Conservation (phyloP, 2,113 vertebrate genomes). For the Limnothrissa miodon region DNA sequence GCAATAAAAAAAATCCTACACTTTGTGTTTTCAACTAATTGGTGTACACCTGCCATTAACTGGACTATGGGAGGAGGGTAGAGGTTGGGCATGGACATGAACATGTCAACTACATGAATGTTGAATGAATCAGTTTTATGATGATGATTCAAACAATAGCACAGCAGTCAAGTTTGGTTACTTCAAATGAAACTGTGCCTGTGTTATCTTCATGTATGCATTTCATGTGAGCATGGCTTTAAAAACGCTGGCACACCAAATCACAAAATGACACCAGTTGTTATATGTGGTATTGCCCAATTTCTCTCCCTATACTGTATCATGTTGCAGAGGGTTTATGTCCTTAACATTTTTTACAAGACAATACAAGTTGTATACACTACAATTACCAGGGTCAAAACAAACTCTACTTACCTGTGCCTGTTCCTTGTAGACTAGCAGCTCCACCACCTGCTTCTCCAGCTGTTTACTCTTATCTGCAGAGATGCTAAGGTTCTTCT, state of each 20-base stretch:
- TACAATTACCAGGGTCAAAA: not conserved
- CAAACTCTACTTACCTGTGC: constrained; percentile 69
- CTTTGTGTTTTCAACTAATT: not conserved
- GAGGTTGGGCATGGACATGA: not conserved
- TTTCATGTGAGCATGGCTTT: not conserved
- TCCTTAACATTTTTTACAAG: not conserved
- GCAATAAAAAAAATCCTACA: not conserved
- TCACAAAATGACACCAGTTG: not conserved
- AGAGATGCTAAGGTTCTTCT: constrained; percentile 67
- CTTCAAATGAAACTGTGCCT: not conserved
- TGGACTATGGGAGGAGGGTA: not conserved
- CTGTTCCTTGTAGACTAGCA: constrained; percentile 78
- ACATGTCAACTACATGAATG: not conserved
- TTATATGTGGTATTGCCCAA: not conserved
- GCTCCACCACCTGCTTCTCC: constrained; percentile 72
- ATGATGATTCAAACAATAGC: not conserved
- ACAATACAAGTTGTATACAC: not conserved
- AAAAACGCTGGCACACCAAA: not conserved
- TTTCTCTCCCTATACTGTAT: not conserved
- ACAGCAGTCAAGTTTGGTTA: not conserved
- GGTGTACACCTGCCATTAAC: constrained; percentile 1
- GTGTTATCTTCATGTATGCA: not conserved
- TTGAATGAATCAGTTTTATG: not conserved
- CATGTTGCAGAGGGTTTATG: not conserved
- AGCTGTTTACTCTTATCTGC: constrained; percentile 66